phyloP scores from a whole-genome alignment of 2,797 vertebrate genomes.

The Coendou prehensilis region DNA sequence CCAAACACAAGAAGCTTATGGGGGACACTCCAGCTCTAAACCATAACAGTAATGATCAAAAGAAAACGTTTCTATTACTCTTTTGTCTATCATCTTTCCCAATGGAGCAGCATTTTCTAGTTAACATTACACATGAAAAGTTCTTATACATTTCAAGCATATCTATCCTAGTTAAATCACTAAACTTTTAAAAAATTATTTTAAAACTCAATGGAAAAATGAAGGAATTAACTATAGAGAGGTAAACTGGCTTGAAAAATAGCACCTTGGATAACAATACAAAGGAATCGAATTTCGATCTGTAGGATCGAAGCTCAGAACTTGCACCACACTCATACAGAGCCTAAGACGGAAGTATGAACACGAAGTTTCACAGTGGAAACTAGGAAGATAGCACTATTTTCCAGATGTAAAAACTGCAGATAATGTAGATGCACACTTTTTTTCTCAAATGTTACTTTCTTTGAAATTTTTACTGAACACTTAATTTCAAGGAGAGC shows the following conservation, averaged over 20 bases:
- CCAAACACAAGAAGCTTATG: not conserved
- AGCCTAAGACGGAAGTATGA: not conserved
- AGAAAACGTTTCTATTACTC: not conserved
- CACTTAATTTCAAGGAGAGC: not conserved
- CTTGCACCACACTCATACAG: not conserved
- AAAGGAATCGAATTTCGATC: slow-evolving; percentile 17
- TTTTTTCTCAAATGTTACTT: not conserved
- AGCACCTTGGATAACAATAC: not conserved
- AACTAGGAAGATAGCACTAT: not conserved
- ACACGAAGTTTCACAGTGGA: not conserved
- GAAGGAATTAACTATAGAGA: not conserved
- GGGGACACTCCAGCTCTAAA: not conserved
- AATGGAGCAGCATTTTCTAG: slow-evolving; percentile 10
- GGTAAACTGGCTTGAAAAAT: slow-evolving; percentile 22
- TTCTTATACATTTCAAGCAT: not conserved
- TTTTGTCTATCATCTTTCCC: not conserved
- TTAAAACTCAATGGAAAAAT: not conserved
- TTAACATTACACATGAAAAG: not conserved
- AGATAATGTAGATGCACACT: not conserved
- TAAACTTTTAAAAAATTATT: not conserved
- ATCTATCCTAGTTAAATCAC: not conserved
- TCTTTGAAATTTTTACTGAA: not conserved
- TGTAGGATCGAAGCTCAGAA: not conserved
- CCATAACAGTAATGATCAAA: not conserved
- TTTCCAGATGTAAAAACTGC: slow-evolving; percentile 10